Evolutionary conservation across 2,888 invertebrate species (phyloP).

Genomic region (Dryocosmus kuriphilus): DNA sequence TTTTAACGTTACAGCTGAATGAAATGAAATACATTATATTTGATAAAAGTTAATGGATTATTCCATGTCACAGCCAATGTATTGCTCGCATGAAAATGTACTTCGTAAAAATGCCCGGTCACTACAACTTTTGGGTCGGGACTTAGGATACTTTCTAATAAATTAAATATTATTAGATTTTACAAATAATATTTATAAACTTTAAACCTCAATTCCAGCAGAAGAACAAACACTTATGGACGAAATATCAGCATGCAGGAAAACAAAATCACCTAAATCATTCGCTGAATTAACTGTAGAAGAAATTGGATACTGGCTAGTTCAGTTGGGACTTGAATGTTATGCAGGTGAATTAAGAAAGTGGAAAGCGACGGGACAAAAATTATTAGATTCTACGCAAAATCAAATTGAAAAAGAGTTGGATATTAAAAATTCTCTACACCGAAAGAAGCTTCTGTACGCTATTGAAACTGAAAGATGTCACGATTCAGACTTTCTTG

Average conservation of each 20-base stretch:
- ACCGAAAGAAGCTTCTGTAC: constrained; percentile 92
- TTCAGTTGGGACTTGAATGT: constrained; percentile 86
- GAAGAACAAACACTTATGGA: constrained; percentile 81
- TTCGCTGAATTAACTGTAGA: constrained; percentile 90
- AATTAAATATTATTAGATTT: too few species aligned
- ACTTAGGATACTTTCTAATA: too few species aligned
- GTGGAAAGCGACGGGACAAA: constrained; percentile 90
- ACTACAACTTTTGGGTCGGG: too few species aligned
- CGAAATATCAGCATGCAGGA: constrained; percentile 72
- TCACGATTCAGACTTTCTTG: constrained; percentile 69
- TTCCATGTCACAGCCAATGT: too few species aligned
- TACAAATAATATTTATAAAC: neutral
- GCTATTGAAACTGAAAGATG: constrained; percentile 72
- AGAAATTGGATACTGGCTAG: constrained; percentile 90
- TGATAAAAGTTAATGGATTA: too few species aligned
- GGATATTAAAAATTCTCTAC: constrained; percentile 89
- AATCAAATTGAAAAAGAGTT: constrained; percentile 94
- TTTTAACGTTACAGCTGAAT: too few species aligned
- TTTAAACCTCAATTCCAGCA: constrained; percentile 77
- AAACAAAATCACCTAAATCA: constrained; percentile 77
- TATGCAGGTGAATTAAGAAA: constrained; percentile 89
- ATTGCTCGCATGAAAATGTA: too few species aligned
- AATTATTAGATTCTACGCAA: constrained; percentile 88
- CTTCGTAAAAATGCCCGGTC: too few species aligned
- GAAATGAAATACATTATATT: too few species aligned